A percentile compares a stretch with the other conserved stretches of the same genome.
phyloP scores from a whole-genome alignment of 2,113 vertebrate genomes.

The Leptodactylus fuscus region DNA sequence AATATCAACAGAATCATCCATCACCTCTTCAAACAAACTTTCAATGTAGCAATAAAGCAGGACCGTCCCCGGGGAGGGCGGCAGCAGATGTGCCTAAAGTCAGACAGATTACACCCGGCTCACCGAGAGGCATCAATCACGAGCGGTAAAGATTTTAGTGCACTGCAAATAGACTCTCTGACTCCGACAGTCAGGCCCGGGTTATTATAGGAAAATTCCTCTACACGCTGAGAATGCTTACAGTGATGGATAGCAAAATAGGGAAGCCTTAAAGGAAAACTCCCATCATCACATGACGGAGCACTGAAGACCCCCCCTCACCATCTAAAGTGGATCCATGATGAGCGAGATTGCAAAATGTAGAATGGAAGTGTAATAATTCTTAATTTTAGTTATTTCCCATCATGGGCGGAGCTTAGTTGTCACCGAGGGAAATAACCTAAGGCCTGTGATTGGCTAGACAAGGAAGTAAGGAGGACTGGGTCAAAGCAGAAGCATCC shows the following conservation, averaged over 20 bases:
- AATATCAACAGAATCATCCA: constrained; percentile 59
- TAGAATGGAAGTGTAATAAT: too few species aligned
- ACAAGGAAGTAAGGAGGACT: rapidly evolving
- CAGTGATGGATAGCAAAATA: neutral
- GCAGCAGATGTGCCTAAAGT: constrained; percentile 22
- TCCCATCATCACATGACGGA: neutral
- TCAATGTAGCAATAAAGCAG: constrained; percentile 34
- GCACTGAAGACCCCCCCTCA: neutral
- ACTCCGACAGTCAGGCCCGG: neutral
- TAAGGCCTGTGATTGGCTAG: neutral
- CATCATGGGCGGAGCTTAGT: neutral
- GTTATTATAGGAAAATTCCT: neutral
- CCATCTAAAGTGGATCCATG: neutral
- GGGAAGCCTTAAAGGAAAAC: neutral
- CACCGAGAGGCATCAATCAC: constrained; percentile 16
- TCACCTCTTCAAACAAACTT: constrained; percentile 59
- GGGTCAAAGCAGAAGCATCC: neutral
- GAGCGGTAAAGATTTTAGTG: neutral
- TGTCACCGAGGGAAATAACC: neutral
- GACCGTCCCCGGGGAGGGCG: neutral
- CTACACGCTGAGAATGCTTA: neutral
- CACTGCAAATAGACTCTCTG: constrained; percentile 23
- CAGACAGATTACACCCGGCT: constrained; percentile 42
- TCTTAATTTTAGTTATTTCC: neutral
- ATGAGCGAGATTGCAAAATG: neutral